Evolutionary conservation across 2,797 vertebrate species (phyloP), one percentile per base, ranked within the genome.

Genomic region (Choloepus didactylus): DNA sequence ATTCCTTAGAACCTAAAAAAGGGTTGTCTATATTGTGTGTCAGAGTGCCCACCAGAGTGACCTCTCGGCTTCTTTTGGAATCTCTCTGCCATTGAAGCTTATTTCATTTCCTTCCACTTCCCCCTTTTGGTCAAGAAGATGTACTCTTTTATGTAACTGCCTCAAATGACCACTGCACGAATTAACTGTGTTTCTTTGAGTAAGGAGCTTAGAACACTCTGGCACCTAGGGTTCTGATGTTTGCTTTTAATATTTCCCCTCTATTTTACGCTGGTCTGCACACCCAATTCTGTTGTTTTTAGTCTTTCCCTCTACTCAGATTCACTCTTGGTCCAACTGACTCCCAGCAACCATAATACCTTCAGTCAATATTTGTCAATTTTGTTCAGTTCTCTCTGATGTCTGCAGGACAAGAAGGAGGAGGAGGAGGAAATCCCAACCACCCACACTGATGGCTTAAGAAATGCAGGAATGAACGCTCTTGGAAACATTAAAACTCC

Each of bases 391-490:
- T 95, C 60, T 76, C 81, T 69, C 44, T 69, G 49, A 31, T 69
- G 18, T 77, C 54, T 75, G 0, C 41, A 60, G 15, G 62, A 76
- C 5, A 91, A 25, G 8, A 66, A 83, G 9, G 23, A 89, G 9
- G 5, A 35, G 35, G 31, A 75, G 6, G 11, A 35, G 56, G 27
- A 93, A 60, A 29, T 81, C 3, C 2, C 2, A 67, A 70, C 35
- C 35, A 35, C 35, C 5, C 2, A 27, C 29, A 80, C 0, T 38
- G 41, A 69, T 60, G 6, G 72, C 4, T 64, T 60, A 60, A 41
- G 12, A 81, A 49, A 9, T 7, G 0, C 0, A 27, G 29, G 4
- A 35, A 9, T 16, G 11, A 51, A 35, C 12, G 25, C 5, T 35
- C n/a, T 44, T 7, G 5, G 35, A 54, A 76, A 62, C 8, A 31